Evolutionary conservation across 2,113 vertebrate species (phyloP).

Genomic region (Ophiodon elongatus): DNA sequence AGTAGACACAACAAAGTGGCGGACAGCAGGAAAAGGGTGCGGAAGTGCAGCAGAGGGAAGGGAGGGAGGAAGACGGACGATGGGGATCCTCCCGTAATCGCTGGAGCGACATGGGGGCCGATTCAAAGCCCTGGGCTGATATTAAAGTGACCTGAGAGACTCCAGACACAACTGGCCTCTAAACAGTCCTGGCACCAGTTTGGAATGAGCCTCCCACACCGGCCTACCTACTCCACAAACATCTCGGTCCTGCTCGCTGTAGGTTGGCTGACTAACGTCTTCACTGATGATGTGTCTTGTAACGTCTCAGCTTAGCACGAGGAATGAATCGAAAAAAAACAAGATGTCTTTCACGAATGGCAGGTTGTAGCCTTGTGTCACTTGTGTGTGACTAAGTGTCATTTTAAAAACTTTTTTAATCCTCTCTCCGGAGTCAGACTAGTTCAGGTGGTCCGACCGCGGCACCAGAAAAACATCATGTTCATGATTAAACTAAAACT

Average conservation of each 20-base stretch:
- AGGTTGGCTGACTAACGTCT: constrained; percentile 7
- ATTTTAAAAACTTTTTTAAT: background rate
- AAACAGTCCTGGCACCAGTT: constrained; percentile 77
- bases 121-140: constrained; percentile 70
- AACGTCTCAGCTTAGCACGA: background rate
- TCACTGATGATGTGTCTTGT: background rate
- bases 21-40: constrained; percentile 26
- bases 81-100: constrained; percentile 69
- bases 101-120: constrained; percentile 65
- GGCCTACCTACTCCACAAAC: constrained; percentile 39
- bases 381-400: background rate
- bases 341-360: background rate
- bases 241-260: background rate
- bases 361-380: background rate
- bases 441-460: constrained; percentile 36
- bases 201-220: constrained; percentile 76
- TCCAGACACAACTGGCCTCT: constrained; percentile 77
- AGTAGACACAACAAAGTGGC: constrained; percentile 45
- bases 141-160: constrained; percentile 78
- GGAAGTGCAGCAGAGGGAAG: constrained; percentile 32
- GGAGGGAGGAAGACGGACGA: constrained; percentile 38
- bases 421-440: background rate
- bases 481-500: constrained; percentile 42
- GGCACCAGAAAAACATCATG: constrained; percentile 43
- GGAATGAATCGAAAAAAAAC: rapidly evolving